Evolutionary conservation across 2,113 vertebrate genomes (phyloP).

Genomic region (Hypocryptadius cinnamomeus): DNA sequence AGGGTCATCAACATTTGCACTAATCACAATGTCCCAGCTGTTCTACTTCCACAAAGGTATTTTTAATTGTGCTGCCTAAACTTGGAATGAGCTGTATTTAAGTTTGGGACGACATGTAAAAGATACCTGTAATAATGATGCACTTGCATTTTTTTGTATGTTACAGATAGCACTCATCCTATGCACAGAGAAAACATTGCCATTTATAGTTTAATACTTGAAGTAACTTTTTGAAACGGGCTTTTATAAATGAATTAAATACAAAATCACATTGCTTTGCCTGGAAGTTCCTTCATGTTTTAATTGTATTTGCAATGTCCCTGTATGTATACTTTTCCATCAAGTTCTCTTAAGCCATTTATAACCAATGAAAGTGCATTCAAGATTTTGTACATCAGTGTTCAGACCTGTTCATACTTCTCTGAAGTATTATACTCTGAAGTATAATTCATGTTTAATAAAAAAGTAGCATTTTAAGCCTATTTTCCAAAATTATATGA

Average conservation of each 20-base stretch:
- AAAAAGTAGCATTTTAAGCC: constrained; percentile 35
- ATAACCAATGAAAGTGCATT: constrained; percentile 40
- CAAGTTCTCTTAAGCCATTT: constrained; percentile 50
- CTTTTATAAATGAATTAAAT: constrained; percentile 67
- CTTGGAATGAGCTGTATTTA: constrained; percentile 44
- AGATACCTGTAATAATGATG: neutral
- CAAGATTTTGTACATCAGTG: constrained; percentile 39
- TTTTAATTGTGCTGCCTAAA: constrained; percentile 47
- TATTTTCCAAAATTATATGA: constrained; percentile 44
- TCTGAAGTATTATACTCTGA: neutral
- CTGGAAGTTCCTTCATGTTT: constrained; percentile 47
- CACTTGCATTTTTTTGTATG: constrained; percentile 51
- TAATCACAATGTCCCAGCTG: neutral
- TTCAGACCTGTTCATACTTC: constrained; percentile 16
- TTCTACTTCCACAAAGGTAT: neutral
- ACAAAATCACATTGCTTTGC: constrained; percentile 48
- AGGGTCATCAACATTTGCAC: constrained; percentile 5
- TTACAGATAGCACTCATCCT: constrained; percentile 44
- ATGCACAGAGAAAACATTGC: constrained; percentile 61
- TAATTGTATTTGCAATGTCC: constrained; percentile 8
- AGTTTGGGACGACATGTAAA: constrained; percentile 36
- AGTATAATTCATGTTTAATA: constrained; percentile 2
- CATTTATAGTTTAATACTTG: constrained; percentile 66
- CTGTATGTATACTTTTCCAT: constrained; percentile 21
- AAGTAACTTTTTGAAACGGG: constrained; percentile 66